Evolutionary conservation across 2,888 invertebrate genomes (phyloP).

Genomic region (Scaptomyza polygonia): DNA sequence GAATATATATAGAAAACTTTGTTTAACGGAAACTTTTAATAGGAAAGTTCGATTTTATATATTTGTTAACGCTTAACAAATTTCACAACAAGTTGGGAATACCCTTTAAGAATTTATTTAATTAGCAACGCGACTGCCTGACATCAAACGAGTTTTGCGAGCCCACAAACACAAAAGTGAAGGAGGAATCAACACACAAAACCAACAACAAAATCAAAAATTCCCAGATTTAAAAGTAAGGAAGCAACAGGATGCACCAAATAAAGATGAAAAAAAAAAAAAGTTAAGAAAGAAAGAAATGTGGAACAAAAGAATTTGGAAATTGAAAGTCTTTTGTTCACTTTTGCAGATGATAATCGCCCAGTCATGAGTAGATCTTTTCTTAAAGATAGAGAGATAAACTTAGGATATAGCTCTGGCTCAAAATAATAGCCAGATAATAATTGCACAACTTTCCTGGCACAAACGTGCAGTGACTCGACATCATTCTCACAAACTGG

Average conservation of each 20-base stretch:
- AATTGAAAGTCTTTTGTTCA: conserved; percentile 63
- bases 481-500: conserved; percentile 59
- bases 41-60: too few relatives aligned
- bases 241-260: conserved; percentile 52
- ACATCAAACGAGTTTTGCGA: conserved; percentile 50
- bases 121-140: conserved; percentile 41
- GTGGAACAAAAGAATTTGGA: conserved; percentile 58
- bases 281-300: conserved; percentile 32
- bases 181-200: conserved; percentile 23
- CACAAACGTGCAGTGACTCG: conserved; percentile 46
- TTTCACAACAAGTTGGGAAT: not conserved
- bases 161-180: conserved; percentile 29
- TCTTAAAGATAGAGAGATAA: conserved; percentile 18
- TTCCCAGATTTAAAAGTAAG: conserved; percentile 36
- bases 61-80: not conserved
- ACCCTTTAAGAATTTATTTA: conserved; percentile 24
- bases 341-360: conserved; percentile 19
- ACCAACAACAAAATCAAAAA: conserved; percentile 11
- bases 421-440: conserved; percentile 30
- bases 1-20: too few relatives aligned
- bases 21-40: too few relatives aligned
- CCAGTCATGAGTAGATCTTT: conserved; percentile 60
- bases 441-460: conserved; percentile 68
- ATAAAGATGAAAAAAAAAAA: conserved; percentile 18
- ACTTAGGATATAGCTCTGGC: not conserved